Evolutionary conservation across 2,797 vertebrate genomes (phyloP), one percentile per base, ranked within the genome.

Genomic region (Poecilia wingei): DNA sequence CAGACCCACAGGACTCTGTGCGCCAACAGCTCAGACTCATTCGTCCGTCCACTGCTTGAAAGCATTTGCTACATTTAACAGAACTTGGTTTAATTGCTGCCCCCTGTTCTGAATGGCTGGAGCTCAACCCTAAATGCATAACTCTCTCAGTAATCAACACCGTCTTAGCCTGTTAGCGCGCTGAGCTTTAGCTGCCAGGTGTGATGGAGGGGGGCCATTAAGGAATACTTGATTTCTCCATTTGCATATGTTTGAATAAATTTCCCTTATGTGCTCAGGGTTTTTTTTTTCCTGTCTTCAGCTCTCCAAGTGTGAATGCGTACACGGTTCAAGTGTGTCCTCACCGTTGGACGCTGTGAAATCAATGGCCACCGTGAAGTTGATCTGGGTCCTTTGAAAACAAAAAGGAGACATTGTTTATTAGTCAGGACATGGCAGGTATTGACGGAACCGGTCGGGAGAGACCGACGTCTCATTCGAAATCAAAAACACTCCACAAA

Each of bases 291-390:
- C n/a, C 64, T 47, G 41, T 76, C 45, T n/a, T 68, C n/a, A 25
- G 49, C 43, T 33, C 7, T 61, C 31, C 5, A 33, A 49, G 72
- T 55, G 74, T 71, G 71, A 78, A 64, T 57, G 39, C 45, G 7
- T 33, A 9, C 59, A n/a, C 16, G 3, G 36, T 18, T 41, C 47
- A 25, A 33, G 70, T 79, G 79, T 57, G 47, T 10, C 93, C 97
- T 98, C 92, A 99, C 98, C 98, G 68, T 99, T 99, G 80, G 98
- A 99, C 81, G 98, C 98, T 83, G 98, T 99, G 94, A 99, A 99
- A 95, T 99, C 98, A 93, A 99, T 99, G 84, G 98, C 98, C 76
- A 99, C 98, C 10, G 98, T 99, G 94, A 99, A 99, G 96, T 99
- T 99, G 92, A 99, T 99, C 95, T 99, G 98, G 0, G 98, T 99